phyloP scores from a whole-genome alignment of 2,888 invertebrate species.

The Odiellus spinosus region DNA sequence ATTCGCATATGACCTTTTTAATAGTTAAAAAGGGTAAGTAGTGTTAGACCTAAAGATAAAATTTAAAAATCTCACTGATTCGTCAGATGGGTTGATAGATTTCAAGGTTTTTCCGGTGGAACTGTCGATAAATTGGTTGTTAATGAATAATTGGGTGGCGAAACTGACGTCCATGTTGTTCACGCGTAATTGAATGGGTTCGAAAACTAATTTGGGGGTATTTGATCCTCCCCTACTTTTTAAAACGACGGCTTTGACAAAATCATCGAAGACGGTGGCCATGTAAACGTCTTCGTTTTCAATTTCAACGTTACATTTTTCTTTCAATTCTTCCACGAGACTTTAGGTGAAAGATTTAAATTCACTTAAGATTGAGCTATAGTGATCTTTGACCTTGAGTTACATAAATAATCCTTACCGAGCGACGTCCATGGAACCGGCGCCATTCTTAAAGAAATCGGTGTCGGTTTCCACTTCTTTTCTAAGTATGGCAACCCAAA shows the following conservation, averaged over 20 bases:
- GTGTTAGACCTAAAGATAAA: too few species aligned
- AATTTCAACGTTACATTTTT: constrained; percentile 53
- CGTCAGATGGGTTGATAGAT: constrained; percentile 67
- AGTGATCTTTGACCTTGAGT: background rate
- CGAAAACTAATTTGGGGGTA: constrained; percentile 41
- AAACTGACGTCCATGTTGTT: constrained; percentile 73
- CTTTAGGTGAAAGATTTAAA: constrained; percentile 30
- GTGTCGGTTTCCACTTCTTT: constrained; percentile 55
- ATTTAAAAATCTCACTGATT: constrained; percentile 41
- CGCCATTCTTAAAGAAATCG: constrained; percentile 86
- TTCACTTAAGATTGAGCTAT: constrained; percentile 9
- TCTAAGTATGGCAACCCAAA: constrained; percentile 75
- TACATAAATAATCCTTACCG: constrained; percentile 29
- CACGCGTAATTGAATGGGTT: constrained; percentile 40
- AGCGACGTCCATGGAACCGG: constrained; percentile 96
- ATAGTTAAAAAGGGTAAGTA: too few species aligned
- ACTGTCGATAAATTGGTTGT: constrained; percentile 73
- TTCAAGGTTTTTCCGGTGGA: constrained; percentile 43
- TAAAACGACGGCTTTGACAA: constrained; percentile 47
- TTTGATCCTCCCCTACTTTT: constrained; percentile 44
- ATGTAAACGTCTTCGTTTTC: constrained; percentile 84
- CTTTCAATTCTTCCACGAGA: constrained; percentile 80
- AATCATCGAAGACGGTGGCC: constrained; percentile 74
- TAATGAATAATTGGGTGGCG: constrained; percentile 77
- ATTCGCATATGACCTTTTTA: constrained; percentile 32